Conservation (phyloP, 2,113 vertebrate genomes). For the Trachemys scripta region DNA sequence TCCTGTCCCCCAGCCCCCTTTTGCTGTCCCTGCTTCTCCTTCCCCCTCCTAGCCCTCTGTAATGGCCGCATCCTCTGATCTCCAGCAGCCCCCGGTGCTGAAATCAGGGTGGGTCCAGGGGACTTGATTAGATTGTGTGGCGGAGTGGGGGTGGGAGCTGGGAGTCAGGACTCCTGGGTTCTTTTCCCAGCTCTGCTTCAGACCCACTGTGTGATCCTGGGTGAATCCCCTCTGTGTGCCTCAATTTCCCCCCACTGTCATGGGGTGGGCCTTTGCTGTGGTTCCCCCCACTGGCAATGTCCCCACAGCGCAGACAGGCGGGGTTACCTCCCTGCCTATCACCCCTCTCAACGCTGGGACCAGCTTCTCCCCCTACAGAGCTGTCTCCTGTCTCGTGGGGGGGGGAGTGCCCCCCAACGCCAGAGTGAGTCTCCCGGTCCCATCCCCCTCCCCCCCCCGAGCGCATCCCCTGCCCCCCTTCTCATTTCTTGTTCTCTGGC, state of each 20-base stretch:
- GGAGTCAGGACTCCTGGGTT: background rate
- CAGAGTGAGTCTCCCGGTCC: background rate
- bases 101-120: background rate
- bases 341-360: constrained; percentile 39
- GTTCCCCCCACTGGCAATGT: background rate
- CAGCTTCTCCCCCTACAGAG: background rate
- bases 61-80: background rate
- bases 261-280: background rate
- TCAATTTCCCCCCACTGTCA: background rate
- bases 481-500: background rate
- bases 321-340: constrained; percentile 13
- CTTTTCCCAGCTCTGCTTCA: background rate
- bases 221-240: background rate
- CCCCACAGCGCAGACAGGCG: background rate
- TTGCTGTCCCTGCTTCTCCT: too few species aligned
- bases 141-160: background rate
- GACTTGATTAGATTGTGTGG: background rate
- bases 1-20: background rate
- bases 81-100: too few species aligned
- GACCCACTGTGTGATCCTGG: background rate
- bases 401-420: background rate
- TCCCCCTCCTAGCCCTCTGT: background rate
- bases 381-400: background rate
- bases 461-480: background rate
- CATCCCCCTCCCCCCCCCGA: background rate